Evolutionary conservation across 2,888 invertebrate genomes (phyloP).

Genomic region (Polyploca ridens): DNA sequence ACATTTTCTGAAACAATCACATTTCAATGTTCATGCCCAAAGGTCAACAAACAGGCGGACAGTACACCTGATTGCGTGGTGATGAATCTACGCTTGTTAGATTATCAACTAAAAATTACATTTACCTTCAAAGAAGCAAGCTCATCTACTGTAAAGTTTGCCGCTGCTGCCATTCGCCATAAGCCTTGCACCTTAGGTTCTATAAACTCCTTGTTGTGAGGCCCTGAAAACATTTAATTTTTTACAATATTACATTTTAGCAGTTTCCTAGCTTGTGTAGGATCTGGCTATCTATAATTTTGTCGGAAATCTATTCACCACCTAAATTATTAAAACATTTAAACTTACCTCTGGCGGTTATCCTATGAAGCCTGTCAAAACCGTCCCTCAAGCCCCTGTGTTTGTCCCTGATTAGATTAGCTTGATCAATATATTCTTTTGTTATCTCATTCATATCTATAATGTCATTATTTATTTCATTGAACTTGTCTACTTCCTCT

Average conservation of each 20-base stretch:
- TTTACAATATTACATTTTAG: conserved; percentile 35
- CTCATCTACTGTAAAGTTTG: conserved; percentile 92
- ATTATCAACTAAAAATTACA: not conserved
- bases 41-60: too few relatives aligned
- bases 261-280: too few relatives aligned
- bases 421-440: conserved; percentile 87
- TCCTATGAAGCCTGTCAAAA: conserved; percentile 89
- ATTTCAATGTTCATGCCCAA: too few relatives aligned
- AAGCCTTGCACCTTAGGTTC: conserved; percentile 96
- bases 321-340: conserved; percentile 38
- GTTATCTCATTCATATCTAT: conserved; percentile 84
- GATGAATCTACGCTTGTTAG: too few relatives aligned
- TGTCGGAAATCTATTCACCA: conserved; percentile 73
- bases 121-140: conserved; percentile 91
- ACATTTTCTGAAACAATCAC: too few relatives aligned
- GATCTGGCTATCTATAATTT: too few relatives aligned
- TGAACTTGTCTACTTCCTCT: conserved; percentile 89
- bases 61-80: too few relatives aligned
- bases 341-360: conserved; percentile 87
- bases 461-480: conserved; percentile 84
- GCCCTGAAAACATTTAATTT: conserved; percentile 67
- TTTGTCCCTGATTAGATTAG: conserved; percentile 89
- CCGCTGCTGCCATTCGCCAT: conserved; percentile 92
- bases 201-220: conserved; percentile 93
- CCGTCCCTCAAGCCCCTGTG: conserved; percentile 91